These are phyloP conservation scores for Chrysodeixis includens DNA, from an alignment of 2,888 invertebrate species.

Conservation along the genomic window DNA sequence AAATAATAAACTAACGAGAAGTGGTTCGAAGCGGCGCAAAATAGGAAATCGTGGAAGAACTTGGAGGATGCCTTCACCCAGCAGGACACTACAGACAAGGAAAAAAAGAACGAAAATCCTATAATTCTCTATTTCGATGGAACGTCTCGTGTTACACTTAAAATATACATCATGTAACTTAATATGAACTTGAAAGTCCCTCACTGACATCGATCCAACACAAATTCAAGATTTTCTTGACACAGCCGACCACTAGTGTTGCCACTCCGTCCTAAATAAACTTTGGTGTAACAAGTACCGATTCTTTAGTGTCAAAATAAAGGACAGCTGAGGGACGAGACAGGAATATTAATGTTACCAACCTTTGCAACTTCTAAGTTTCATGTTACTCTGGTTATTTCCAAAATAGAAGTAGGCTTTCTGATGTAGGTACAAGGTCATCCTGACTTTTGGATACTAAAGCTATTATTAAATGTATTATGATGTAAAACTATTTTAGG, in stretches of 20 bases:
- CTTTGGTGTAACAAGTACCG: conserved; percentile 10
- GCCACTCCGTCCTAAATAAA: conserved; percentile 4
- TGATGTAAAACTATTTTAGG: no score
- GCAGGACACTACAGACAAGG: no score
- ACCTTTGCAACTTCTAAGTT: neutral
- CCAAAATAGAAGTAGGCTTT: neutral
- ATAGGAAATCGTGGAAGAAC: no score
- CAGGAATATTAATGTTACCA: conserved; percentile 3
- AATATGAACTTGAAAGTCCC: neutral
- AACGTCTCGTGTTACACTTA: no score
- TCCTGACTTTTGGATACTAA: neutral
- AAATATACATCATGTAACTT: neutral
- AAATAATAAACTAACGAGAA: no score
- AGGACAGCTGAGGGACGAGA: conserved; percentile 3
- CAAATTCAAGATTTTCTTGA: conserved; percentile 5
- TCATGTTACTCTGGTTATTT: neutral
- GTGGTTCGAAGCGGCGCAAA: no score
- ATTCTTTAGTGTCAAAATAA: conserved; percentile 15
- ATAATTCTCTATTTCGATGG: no score
- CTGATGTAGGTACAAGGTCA: no score
- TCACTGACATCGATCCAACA: neutral
- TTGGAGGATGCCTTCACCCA: no score
- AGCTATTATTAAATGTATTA: no score
- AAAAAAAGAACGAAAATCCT: no score
- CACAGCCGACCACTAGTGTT: neutral